phyloP scores from a whole-genome alignment of 2,113 vertebrate species.

The Psephotus haematonotus region DNA sequence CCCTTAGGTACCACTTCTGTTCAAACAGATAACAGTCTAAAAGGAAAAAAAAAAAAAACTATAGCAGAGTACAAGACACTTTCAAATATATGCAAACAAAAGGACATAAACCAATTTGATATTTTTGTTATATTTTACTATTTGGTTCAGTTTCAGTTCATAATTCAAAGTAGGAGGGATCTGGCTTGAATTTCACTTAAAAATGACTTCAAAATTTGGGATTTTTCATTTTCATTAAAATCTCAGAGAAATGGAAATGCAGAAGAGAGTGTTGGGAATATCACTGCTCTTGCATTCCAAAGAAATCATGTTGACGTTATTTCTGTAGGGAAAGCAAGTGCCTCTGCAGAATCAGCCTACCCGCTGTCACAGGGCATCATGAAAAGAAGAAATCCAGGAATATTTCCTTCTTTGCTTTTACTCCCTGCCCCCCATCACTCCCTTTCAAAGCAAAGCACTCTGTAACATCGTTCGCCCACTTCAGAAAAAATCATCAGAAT shows the following conservation, averaged over 20 bases:
- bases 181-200: neutral
- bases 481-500: neutral
- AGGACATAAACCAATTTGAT: neutral
- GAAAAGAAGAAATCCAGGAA: neutral
- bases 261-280: neutral
- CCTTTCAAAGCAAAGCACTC: neutral
- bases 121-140: neutral
- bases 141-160: neutral
- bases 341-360: neutral
- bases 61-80: neutral
- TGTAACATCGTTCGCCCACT: neutral
- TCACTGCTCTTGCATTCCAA: neutral
- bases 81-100: neutral
- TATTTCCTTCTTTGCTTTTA: neutral
- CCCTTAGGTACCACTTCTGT: neutral
- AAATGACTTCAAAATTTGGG: neutral
- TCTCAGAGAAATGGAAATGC: neutral
- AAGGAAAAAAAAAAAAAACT: neutral
- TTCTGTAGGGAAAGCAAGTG: neutral
- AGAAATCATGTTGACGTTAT: neutral
- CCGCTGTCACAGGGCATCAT: neutral
- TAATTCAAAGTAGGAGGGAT: neutral
- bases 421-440: fast-evolving
- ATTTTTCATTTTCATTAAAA: neutral
- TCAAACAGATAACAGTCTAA: neutral